These are phyloP conservation scores for Mercenaria mercenaria DNA, from an alignment of 1,140 invertebrate species.

Conservation along the genomic window DNA sequence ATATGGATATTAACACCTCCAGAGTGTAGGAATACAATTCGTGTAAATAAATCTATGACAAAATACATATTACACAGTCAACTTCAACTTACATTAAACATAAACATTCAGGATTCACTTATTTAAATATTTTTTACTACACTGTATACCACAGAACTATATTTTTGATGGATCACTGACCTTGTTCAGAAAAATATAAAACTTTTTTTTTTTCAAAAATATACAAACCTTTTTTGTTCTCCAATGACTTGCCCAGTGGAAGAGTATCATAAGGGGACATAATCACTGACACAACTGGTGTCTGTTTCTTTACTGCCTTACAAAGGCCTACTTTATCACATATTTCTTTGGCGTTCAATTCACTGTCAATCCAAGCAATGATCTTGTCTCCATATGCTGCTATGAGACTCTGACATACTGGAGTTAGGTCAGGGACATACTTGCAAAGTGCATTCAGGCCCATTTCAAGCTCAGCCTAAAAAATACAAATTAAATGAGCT, in stretches of 20 bases:
- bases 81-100: too few relatives aligned
- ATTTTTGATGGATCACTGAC: too few relatives aligned
- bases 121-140: too few relatives aligned
- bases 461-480: conserved; percentile 92
- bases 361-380: conserved; percentile 90
- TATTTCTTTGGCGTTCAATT: conserved; percentile 90
- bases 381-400: conserved; percentile 92
- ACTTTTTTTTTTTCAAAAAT: too few relatives aligned
- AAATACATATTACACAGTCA: too few relatives aligned
- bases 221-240: neutral
- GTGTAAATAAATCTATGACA: too few relatives aligned
- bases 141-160: too few relatives aligned
- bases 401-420: conserved; percentile 91
- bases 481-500: conserved; percentile 83
- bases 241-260: neutral
- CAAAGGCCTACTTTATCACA: conserved; percentile 91
- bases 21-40: too few relatives aligned
- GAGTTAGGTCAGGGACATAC: conserved; percentile 90
- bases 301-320: neutral
- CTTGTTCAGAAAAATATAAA: too few relatives aligned
- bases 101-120: too few relatives aligned
- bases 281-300: neutral
- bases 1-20: too few relatives aligned
- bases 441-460: conserved; percentile 91
- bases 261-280: conserved; percentile 56